Evolutionary conservation across 2,888 invertebrate species (phyloP), one percentile per base, ranked within the genome.

Genomic region (Hartigia nigra): DNA sequence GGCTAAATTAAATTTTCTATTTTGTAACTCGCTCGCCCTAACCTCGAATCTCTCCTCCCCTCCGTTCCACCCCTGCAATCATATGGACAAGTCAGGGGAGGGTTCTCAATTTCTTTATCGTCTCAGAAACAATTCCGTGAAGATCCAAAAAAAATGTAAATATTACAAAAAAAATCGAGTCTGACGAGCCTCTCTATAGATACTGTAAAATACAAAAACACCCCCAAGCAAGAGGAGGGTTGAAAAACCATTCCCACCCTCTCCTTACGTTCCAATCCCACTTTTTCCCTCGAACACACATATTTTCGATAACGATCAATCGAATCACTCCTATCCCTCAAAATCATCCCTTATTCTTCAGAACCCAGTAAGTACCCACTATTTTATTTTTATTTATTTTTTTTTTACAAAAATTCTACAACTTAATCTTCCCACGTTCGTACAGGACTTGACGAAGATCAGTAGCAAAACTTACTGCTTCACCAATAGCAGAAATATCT

Each of bases 1-100:
- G 84, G 86, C 83, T 86, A 87, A 87, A 88, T 88, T 87, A 87
- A 87, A 89, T 90, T 90, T 88, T 86, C 86, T 87, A 87, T 90
- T 88, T 88, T 86, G 85, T 85, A 87, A 87, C 84, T 82, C 82
- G 83, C 80, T 84, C 82, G 81, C 81, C 82, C 84, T 85, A 86
- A 86, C 87, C 86, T 87, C 82, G 83, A 23, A 80, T 81, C 77
- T 82, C 81, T 76, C 82, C 83, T 84, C 72, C 32, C 81, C 77
- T 82, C 81, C 77, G 82, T 84, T 84, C 72, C 32, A 12, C 72
- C 72, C 34, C 55, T 84, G 85, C 84, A 85, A 87, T 87, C 86
- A 82, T 84, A 81, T 81, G 86, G 84, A 86, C 81, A 82, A 82
- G 84, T 80, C 79, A n/a, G 76, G 82, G 81, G 82, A 82, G 77